Conservation (phyloP, 2,113 vertebrate species). For the Engraulis encrasicolus region DNA sequence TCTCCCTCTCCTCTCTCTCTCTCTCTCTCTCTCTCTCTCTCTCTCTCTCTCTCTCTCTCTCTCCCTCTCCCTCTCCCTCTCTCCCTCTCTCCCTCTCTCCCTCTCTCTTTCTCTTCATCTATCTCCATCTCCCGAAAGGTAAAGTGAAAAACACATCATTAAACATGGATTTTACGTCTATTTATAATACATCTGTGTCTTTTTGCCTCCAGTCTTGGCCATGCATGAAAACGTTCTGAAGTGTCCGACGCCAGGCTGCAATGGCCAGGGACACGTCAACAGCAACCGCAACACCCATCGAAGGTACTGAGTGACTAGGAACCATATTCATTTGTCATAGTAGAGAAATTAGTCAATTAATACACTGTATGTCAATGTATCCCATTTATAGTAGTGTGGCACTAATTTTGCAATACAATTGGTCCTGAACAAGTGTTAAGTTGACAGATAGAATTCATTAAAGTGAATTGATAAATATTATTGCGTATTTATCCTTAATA, state of each 20-base stretch:
- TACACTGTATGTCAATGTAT: too few relatives aligned
- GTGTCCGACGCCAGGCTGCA: conserved; percentile 97
- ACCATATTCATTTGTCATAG: not conserved
- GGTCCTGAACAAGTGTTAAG: too few relatives aligned
- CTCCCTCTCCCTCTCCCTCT: not conserved
- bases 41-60: not conserved
- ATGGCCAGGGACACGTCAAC: conserved; percentile 98
- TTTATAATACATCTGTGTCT: not conserved
- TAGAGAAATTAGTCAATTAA: too few relatives aligned
- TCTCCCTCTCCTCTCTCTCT: not conserved
- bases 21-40: not conserved
- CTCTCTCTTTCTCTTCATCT: not conserved
- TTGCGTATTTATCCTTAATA: too few relatives aligned
- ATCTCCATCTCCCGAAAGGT: not conserved
- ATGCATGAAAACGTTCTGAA: conserved; percentile 99
- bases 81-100: not conserved
- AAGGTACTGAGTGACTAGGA: conserved; percentile 78
- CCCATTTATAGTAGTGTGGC: too few relatives aligned
- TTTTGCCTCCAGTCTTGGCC: conserved; percentile 84
- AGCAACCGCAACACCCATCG: conserved; percentile 99
- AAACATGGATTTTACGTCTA: too few relatives aligned
- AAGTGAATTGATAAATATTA: too few relatives aligned
- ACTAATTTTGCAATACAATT: too few relatives aligned
- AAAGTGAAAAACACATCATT: too few relatives aligned
- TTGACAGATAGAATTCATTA: too few relatives aligned